These are phyloP conservation scores for Leuciscus waleckii DNA, from an alignment of 2,797 vertebrate genomes.

Conservation along the genomic window DNA sequence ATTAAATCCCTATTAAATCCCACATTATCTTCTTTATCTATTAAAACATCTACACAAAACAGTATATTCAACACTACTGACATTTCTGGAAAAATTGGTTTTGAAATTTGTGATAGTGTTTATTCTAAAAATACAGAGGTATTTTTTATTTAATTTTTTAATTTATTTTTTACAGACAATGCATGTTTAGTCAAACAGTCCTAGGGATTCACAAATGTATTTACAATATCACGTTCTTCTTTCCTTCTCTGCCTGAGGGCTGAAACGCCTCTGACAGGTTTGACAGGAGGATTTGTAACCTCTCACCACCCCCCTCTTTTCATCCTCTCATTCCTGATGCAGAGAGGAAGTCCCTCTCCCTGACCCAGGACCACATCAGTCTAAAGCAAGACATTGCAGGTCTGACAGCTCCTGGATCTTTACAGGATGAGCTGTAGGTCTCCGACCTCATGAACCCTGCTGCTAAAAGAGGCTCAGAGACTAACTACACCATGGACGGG, in stretches of 20 bases:
- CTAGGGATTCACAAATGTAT: not conserved
- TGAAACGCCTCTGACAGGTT: constrained; percentile 27
- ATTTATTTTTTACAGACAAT: not conserved
- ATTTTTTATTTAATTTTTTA: fast-evolving
- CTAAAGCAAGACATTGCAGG: constrained; percentile 6
- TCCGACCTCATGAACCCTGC: constrained; percentile 57
- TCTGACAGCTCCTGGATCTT: constrained; percentile 69
- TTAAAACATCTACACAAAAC: not conserved
- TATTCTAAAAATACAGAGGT: not conserved
- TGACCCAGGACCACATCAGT: constrained; percentile 43
- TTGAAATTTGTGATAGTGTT: not conserved
- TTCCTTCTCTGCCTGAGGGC: constrained; percentile 24
- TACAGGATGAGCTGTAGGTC: constrained; percentile 64
- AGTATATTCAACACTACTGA: too few species aligned
- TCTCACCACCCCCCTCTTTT: not conserved
- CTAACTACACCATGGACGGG: constrained; percentile 56
- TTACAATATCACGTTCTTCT: not conserved
- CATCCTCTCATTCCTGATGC: constrained; percentile 6
- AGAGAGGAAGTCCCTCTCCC: constrained; percentile 42
- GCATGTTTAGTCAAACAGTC: not conserved
- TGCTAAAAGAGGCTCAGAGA: constrained; percentile 44
- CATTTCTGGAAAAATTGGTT: not conserved
- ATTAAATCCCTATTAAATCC: not conserved
- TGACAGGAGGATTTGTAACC: constrained; percentile 33
- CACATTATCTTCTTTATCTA: not conserved